phyloP scores from a whole-genome alignment of 2,113 vertebrate genomes.

The Neogale vison region DNA sequence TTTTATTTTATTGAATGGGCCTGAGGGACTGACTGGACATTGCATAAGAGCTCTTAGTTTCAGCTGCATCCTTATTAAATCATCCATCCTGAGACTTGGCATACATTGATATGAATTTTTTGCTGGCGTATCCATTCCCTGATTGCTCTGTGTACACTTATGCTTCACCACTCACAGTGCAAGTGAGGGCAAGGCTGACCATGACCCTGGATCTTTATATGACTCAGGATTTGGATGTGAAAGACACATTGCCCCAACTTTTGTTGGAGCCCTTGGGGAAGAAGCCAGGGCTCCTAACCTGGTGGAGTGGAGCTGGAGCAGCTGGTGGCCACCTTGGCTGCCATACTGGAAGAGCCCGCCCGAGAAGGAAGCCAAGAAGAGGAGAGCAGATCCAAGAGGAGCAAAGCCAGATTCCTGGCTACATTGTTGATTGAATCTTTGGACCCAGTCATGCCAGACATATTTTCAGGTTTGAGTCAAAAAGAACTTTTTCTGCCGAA shows the following conservation, averaged over 20 bases:
- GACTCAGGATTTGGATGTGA: neutral
- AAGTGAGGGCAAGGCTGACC: neutral
- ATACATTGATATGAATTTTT: neutral
- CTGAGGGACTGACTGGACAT: neutral
- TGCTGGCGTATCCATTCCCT: neutral
- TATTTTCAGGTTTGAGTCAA: neutral
- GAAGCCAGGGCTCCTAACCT: neutral
- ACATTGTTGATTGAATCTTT: neutral
- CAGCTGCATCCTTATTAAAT: neutral
- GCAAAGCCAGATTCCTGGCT: neutral
- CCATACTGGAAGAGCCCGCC: neutral
- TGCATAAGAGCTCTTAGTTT: neutral
- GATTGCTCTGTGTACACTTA: neutral
- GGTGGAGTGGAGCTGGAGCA: neutral
- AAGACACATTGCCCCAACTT: neutral
- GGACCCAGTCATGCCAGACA: neutral
- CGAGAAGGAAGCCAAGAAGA: neutral
- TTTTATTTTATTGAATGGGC: constrained; percentile 3
- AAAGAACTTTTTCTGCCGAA: neutral
- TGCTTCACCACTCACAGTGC: neutral
- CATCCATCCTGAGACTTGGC: neutral
- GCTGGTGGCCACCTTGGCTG: neutral
- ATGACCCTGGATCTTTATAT: neutral
- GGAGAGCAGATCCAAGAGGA: neutral
- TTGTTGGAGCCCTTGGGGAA: neutral